Conservation (phyloP, 1,140 invertebrate species). For the Drosophila nikananu region DNA sequence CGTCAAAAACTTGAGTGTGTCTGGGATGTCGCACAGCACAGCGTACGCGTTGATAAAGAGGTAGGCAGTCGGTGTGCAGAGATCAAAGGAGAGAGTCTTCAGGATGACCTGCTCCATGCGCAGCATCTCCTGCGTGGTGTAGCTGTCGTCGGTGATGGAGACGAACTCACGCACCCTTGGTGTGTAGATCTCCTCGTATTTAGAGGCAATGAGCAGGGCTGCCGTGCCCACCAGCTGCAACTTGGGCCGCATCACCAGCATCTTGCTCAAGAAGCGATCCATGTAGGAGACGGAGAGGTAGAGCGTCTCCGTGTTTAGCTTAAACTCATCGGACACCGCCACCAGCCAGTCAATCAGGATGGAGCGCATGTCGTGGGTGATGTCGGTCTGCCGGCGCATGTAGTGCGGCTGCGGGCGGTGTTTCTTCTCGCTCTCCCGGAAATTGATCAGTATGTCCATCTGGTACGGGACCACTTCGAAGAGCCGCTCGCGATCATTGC, state of each 20-base stretch:
- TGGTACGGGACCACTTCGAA: slow-evolving; percentile 91
- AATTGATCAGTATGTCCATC: slow-evolving; percentile 91
- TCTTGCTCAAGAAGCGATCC: slow-evolving; percentile 96
- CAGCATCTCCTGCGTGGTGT: slow-evolving; percentile 95
- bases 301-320: slow-evolving; percentile 93
- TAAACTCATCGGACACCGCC: slow-evolving; percentile 97
- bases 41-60: slow-evolving; percentile 92
- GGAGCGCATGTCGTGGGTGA: slow-evolving; percentile 94
- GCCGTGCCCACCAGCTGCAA: slow-evolving; percentile 97
- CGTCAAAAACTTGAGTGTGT: slow-evolving; percentile 90
- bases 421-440: slow-evolving; percentile 87
- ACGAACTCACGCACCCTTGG: slow-evolving; percentile 97
- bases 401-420: slow-evolving; percentile 93
- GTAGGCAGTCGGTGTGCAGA: slow-evolving; percentile 93
- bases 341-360: slow-evolving; percentile 98
- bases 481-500: too few species aligned
- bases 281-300: slow-evolving; percentile 97
- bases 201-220: slow-evolving; percentile 97
- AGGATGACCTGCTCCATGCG: slow-evolving; percentile 97
- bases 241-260: slow-evolving; percentile 96
- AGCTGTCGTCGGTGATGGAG: slow-evolving; percentile 98
- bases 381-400: slow-evolving; percentile 96
- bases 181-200: slow-evolving; percentile 99
- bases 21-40: slow-evolving; percentile 89
- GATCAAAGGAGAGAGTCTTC: slow-evolving; percentile 95